Evolutionary conservation across 2,888 invertebrate genomes (phyloP), one percentile per base, ranked within the genome.

Genomic region (Panzeria rudis): DNA sequence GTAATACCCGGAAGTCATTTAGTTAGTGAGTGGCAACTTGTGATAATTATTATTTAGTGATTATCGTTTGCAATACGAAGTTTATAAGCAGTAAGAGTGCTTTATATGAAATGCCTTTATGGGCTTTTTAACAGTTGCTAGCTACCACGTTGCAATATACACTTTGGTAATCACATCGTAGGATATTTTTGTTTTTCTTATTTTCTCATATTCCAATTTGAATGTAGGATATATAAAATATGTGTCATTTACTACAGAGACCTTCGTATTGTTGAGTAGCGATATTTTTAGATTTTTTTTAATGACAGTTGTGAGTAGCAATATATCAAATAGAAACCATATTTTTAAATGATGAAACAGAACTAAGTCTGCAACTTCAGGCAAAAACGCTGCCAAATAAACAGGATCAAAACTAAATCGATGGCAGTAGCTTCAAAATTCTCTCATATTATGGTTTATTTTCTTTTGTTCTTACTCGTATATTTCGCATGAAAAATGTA

Each of bases 21-120:
- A 54, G 50, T 15, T 17, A 25, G 64, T 75, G 41, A 66, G 54
- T 76, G 64, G 41, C 50, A 44, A 20, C 32, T 77, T 59, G 47
- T 72, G 72, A 72, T 61, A 73, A 59, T 61, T 61, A 68, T 61
- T 52, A 72, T 78, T 61, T 50, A 25, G 66, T 52, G 44, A 68
- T 68, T 59, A 52, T 61, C 66, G 56, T 72, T 72, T 6, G 35
- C 13, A 50, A 50, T 17, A 35, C 11, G 13, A 41, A 64, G n/a
- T 56, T 71, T 44, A 61, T 32, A 50, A 47, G 54, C 64, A 32
- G 59, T 17, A 41, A 52, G 17, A 35, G 15, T 62, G 2, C 13
- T 66, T 29, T 66, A n/a, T 29, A 11, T 29, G 3, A 17, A 9
- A 35, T 59, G 2, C 9, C 6, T 32, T 17, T 69, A 44, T 44